phyloP scores from a whole-genome alignment of 1,140 invertebrate species.

The Babylonia areolata region DNA sequence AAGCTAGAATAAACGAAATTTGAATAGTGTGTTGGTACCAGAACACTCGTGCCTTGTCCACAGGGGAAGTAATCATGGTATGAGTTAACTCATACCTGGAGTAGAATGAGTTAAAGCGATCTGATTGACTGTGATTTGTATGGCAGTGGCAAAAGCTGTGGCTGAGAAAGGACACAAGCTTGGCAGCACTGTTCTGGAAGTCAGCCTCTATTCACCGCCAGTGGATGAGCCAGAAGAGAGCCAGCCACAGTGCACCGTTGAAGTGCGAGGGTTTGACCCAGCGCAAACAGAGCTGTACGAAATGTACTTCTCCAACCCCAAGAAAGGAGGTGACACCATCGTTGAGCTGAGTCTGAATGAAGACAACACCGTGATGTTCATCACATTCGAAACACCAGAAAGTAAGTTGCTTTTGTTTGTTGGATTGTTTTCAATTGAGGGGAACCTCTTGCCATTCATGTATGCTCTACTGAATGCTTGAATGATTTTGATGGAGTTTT shows the following conservation, averaged over 20 bases:
- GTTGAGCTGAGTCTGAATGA: background rate
- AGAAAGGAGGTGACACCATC: slow-evolving; percentile 24
- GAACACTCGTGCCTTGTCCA: no score
- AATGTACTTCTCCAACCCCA: slow-evolving; percentile 35
- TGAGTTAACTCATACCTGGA: no score
- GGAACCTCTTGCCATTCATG: no score
- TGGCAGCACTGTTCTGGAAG: slow-evolving; percentile 34
- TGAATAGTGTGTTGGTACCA: no score
- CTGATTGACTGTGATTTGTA: background rate
- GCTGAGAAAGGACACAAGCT: slow-evolving; percentile 40
- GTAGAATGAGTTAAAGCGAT: no score
- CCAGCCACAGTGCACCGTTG: slow-evolving; percentile 22
- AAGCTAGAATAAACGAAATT: no score
- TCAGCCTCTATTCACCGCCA: slow-evolving; percentile 41
- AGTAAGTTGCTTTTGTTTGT: background rate
- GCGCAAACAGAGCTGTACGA: slow-evolving; percentile 11
- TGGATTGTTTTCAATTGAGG: no score
- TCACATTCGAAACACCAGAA: slow-evolving; percentile 36
- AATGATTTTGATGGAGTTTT: no score
- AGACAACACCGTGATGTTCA: slow-evolving; percentile 30
- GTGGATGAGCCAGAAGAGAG: background rate
- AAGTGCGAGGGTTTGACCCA: slow-evolving; percentile 35
- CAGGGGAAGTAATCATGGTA: no score
- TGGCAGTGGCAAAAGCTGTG: slow-evolving; percentile 38
- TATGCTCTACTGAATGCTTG: no score